Evolutionary conservation across 2,888 invertebrate genomes (phyloP), one percentile per base, ranked within the genome.

Genomic region (Ophion ventricosus): DNA sequence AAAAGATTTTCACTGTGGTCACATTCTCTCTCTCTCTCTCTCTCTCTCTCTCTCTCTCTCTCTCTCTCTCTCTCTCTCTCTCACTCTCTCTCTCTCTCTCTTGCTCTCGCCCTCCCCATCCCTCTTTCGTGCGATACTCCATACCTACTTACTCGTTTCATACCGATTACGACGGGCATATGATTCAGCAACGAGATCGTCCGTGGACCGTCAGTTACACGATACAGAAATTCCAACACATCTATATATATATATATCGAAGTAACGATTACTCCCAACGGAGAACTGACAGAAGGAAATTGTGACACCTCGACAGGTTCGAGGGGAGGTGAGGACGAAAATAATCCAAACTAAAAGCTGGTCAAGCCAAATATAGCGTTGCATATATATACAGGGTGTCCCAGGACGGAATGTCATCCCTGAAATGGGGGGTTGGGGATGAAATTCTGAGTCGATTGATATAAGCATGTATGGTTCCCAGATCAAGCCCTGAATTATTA

Each of bases 1-100:
- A 63, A 82, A 84, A 80, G 72, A 75, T 78, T 82, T 78, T 74
- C 20, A 59, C 69, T 70, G 14, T 64, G 54, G 63, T 56, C 69
- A 69, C 64, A 17, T 73, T 35, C 57, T n/a, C 17, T 80, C 35
- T 66, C 57, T 25, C 23, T 17, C 49, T 40, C 35, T 49, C 26
- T 54, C 40, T 11, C 81, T 26, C 61, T 63, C 75, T 70, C 70
- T 26, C 74, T 63, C 77, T n/a, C 17, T 80, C 35, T 66, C 57
- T 25, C 23, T 17, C 49, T 40, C 35, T 49, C 26, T 54, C 40
- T 11, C 81, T 26, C 61, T 63, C 75, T 70, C 70, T 26, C 74
- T 63, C 77, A 56, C 57, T 61, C 56, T 49, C 77, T 73, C 73
- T 64, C 75, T 72, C 64, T 59, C 76, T 59, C 49, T 23, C 59